phyloP scores from a whole-genome alignment of 2,113 vertebrate species.

The Notothenia rossii region DNA sequence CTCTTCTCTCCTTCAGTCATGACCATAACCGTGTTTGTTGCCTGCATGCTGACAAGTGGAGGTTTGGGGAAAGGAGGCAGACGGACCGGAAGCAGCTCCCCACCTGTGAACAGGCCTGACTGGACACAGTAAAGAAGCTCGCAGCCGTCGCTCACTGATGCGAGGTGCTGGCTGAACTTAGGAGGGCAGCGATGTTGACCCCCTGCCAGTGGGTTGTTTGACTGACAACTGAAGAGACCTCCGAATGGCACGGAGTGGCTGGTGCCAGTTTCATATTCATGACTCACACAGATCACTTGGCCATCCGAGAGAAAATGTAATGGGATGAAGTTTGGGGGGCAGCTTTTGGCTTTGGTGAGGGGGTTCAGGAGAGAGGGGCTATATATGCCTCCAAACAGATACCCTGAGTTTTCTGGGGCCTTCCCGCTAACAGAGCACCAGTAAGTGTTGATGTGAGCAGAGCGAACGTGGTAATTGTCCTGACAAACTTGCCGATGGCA shows the following conservation, averaged over 20 bases:
- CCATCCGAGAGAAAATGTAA: slow-evolving; percentile 84
- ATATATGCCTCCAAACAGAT: too few species aligned
- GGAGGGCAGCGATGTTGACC: too few species aligned
- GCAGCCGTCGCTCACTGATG: too few species aligned
- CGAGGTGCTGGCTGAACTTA: too few species aligned
- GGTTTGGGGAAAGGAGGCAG: slow-evolving; percentile 88
- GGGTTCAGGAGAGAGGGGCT: too few species aligned
- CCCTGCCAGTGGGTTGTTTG: slow-evolving; percentile 83
- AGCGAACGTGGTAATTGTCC: slow-evolving; percentile 82
- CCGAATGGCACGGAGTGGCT: slow-evolving; percentile 86
- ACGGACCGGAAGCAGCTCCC: slow-evolving; percentile 79
- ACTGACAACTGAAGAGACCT: slow-evolving; percentile 93
- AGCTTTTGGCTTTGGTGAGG: slow-evolving; percentile 86
- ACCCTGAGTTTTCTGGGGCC: slow-evolving; percentile 75
- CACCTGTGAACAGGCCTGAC: slow-evolving; percentile 85
- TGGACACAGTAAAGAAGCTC: slow-evolving; percentile 90
- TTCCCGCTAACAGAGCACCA: slow-evolving; percentile 82
- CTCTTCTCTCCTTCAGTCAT: slow-evolving; percentile 81
- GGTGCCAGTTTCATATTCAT: slow-evolving; percentile 84
- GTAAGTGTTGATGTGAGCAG: slow-evolving; percentile 83
- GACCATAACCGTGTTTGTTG: slow-evolving; percentile 87
- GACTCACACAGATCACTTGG: slow-evolving; percentile 87
- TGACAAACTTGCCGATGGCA: slow-evolving; percentile 84
- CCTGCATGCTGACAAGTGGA: slow-evolving; percentile 77
- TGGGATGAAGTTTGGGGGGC: slow-evolving; percentile 81